Percentiles rank a stretch among this genome's conserved stretches.
Conservation (phyloP, 2,113 vertebrate species). For the Callionymus lyra region DNA sequence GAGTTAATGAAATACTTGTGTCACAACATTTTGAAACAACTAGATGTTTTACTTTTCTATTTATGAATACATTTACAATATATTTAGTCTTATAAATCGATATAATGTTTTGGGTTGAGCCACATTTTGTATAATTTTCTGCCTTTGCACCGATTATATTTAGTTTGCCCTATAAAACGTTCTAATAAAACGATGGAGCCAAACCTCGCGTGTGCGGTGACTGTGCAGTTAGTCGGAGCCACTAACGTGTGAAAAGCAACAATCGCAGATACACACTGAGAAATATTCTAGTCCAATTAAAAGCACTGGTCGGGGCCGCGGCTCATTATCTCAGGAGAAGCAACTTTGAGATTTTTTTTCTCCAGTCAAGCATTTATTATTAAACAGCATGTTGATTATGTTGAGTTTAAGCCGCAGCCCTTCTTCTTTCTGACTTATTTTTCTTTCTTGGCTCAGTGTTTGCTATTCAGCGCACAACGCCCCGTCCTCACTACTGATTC, state of each 20-base stretch:
- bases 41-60: too few relatives aligned
- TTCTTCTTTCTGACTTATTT: constrained; percentile 39
- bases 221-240: constrained; percentile 33
- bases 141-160: too few relatives aligned
- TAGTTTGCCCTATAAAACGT: too few relatives aligned
- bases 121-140: too few relatives aligned
- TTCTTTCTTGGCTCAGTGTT: constrained; percentile 27
- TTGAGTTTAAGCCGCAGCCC: constrained; percentile 40
- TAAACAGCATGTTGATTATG: constrained; percentile 57
- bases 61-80: too few relatives aligned
- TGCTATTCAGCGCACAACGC: constrained; percentile 22
- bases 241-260: constrained; percentile 45
- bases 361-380: constrained; percentile 63
- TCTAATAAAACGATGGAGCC: too few relatives aligned
- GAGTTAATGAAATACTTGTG: too few relatives aligned
- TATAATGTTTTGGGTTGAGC: too few relatives aligned
- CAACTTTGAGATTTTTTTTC: constrained; percentile 53
- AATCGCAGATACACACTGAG: constrained; percentile 41
- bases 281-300: constrained; percentile 40
- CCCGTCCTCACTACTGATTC: constrained; percentile 3
- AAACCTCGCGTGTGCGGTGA: constrained; percentile 5
- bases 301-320: constrained; percentile 35
- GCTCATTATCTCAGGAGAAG: constrained; percentile 60
- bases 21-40: too few relatives aligned
- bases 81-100: too few relatives aligned